Conservation (phyloP, 2,888 invertebrate species). For the Apodemia zela region DNA sequence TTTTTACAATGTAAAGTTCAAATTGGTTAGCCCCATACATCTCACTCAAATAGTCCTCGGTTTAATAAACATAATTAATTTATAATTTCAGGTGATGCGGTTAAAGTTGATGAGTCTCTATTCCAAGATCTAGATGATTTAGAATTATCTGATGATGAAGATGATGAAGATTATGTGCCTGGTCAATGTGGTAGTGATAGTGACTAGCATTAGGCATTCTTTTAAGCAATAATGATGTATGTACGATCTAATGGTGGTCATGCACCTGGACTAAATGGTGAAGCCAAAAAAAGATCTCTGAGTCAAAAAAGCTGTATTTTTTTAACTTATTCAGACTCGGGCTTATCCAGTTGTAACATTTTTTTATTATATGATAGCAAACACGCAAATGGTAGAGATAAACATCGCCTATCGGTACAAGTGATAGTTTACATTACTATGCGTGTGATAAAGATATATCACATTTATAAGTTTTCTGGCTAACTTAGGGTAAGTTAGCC, state of each 20-base stretch:
- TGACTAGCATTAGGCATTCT: conserved; percentile 47
- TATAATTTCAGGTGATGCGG: conserved; percentile 82
- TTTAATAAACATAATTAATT: not conserved
- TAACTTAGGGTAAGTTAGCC: no score
- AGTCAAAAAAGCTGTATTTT: no score
- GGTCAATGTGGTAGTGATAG: conserved; percentile 70
- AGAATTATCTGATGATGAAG: conserved; percentile 83
- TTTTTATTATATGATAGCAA: no score
- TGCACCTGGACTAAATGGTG: conserved; percentile 3
- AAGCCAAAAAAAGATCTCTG: not conserved
- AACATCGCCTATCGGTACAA: not conserved
- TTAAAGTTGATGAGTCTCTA: conserved; percentile 95
- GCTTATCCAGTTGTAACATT: no score
- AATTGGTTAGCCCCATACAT: no score
- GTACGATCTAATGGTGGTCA: conserved; percentile 10
- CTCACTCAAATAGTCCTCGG: no score
- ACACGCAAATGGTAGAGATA: not conserved
- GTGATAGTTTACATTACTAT: not conserved
- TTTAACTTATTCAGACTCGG: no score
- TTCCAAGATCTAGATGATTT: conserved; percentile 94
- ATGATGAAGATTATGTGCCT: conserved; percentile 82
- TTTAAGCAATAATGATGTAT: conserved; percentile 22
- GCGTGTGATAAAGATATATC: no score
- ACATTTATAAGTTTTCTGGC: no score
- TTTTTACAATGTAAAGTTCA: no score